Percentiles rank a stretch among this genome's conserved stretches.
Evolutionary conservation across 2,797 vertebrate genomes (phyloP).

Genomic region (Alauda arvensis): DNA sequence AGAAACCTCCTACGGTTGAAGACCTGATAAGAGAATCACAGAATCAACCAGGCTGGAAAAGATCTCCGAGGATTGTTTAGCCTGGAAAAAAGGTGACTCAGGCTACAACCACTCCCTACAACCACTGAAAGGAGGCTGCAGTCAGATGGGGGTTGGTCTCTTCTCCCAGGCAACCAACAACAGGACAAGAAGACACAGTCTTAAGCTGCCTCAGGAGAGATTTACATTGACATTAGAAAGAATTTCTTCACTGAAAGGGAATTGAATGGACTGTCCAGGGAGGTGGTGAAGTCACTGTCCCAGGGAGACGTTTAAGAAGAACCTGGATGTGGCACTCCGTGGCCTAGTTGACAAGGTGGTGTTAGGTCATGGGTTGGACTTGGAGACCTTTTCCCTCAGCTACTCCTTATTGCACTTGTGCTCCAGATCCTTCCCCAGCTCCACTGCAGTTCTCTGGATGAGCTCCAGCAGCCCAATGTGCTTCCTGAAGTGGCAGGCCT

Average conservation of each 20-base stretch:
- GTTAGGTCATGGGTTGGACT: not conserved
- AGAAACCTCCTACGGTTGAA: not conserved
- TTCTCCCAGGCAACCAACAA: not conserved
- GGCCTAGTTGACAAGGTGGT: not conserved
- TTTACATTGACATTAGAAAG: not conserved
- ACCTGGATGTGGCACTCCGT: not conserved
- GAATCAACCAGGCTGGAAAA: not conserved
- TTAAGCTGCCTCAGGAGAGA: not conserved
- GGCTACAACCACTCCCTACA: not conserved
- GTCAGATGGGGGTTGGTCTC: no score
- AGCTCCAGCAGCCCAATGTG: accelerated
- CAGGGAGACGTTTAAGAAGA: not conserved
- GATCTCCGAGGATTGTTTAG: not conserved
- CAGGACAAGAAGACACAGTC: not conserved
- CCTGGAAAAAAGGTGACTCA: not conserved
- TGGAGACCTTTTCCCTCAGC: not conserved
- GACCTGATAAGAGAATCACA: not conserved
- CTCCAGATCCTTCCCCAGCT: not conserved
- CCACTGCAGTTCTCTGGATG: not conserved
- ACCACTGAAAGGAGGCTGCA: not conserved
- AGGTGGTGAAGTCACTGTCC: no score
- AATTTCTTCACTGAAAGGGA: not conserved
- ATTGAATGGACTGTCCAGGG: no score
- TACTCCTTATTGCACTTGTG: not conserved
- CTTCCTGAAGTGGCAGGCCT: not conserved